Evolutionary conservation across 1,140 invertebrate species (phyloP).

Genomic region (Triops cancriformis): DNA sequence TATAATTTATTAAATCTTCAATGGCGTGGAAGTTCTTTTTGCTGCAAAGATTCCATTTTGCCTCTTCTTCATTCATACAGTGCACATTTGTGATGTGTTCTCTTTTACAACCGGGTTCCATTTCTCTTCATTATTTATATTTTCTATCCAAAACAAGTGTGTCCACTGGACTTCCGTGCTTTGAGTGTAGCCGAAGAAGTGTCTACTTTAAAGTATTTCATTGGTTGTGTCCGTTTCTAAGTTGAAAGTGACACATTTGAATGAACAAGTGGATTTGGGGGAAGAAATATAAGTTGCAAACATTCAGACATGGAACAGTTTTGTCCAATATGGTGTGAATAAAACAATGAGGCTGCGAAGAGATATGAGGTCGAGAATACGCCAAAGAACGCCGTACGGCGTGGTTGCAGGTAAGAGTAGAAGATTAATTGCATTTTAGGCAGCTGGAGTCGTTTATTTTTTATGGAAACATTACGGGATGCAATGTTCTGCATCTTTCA

Average conservation of each 20-base stretch:
- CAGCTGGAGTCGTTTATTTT: too few species aligned
- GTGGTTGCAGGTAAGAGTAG: too few species aligned
- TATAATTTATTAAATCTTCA: background rate
- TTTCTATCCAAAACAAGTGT: background rate
- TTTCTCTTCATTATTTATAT: background rate
- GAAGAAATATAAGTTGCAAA: slow-evolving; percentile 6
- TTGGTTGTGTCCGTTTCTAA: background rate
- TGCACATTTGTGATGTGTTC: background rate
- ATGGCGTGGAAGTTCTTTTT: background rate
- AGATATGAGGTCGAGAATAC: too few species aligned
- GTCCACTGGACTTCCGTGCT: background rate
- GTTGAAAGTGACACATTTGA: background rate
- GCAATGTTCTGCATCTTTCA: too few species aligned
- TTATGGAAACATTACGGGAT: too few species aligned
- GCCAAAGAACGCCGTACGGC: too few species aligned
- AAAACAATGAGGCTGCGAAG: too few species aligned
- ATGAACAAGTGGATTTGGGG: background rate
- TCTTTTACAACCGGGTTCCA: background rate
- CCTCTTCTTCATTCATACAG: background rate
- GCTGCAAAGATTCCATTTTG: background rate
- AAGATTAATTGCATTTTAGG: too few species aligned
- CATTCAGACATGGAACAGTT: background rate
- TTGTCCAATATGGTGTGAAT: background rate
- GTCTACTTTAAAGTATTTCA: background rate
- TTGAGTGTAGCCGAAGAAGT: background rate